phyloP scores from a whole-genome alignment of 2,113 vertebrate species.

The Clupea harengus region DNA sequence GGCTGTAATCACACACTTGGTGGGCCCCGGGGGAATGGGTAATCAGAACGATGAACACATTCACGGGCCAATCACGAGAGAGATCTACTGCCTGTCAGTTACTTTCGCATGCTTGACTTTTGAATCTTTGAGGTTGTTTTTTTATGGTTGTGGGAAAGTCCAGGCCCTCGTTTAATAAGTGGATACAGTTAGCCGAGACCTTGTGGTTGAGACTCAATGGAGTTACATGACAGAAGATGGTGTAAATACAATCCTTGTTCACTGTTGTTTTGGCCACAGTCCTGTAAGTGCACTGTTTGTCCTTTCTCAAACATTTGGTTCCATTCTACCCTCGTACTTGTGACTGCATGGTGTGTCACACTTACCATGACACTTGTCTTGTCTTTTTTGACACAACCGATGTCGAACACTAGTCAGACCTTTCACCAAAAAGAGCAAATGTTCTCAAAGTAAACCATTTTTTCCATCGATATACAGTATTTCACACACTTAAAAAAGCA shows the following conservation, averaged over 20 bases:
- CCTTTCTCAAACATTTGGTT: not conserved
- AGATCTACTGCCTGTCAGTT: not conserved
- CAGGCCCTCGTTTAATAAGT: not conserved
- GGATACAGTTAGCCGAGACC: no score
- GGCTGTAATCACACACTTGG: slow-evolving; percentile 65
- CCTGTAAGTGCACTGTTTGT: not conserved
- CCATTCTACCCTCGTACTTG: not conserved
- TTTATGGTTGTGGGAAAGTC: not conserved
- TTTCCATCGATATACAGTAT: not conserved
- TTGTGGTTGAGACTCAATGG: no score
- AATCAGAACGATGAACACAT: slow-evolving; percentile 51
- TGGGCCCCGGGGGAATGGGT: slow-evolving; percentile 51
- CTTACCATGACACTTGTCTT: not conserved
- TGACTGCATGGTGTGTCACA: not conserved
- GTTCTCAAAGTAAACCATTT: not conserved
- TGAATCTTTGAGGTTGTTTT: not conserved
- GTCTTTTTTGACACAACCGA: not conserved
- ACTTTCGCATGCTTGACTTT: not conserved
- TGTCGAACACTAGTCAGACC: not conserved
- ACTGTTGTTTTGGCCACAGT: not conserved
- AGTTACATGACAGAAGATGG: no score
- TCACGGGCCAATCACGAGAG: not conserved
- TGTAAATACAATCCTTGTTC: not conserved
- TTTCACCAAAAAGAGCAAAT: not conserved
- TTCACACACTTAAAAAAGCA: not conserved